Percentiles rank a stretch among this genome's conserved stretches.
Evolutionary conservation across 2,888 invertebrate species (phyloP).

Genomic region (Dolichomitus sp.): DNA sequence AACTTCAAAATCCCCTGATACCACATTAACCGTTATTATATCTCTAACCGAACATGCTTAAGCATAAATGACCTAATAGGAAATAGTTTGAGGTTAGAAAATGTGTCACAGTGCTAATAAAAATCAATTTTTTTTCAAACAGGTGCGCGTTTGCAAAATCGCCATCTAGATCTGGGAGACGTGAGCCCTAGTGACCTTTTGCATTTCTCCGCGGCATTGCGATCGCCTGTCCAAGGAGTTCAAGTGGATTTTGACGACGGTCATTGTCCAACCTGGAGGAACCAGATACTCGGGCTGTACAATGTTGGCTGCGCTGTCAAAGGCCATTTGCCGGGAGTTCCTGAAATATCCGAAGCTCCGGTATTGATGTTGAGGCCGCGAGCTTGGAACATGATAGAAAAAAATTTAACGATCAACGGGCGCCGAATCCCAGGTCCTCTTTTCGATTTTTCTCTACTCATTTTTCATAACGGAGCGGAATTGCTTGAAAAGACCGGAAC

Average conservation of each 20-base stretch:
- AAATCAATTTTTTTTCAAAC: conserved; percentile 12
- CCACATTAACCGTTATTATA: too few species aligned
- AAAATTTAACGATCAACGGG: conserved; percentile 89
- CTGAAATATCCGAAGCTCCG: conserved; percentile 87
- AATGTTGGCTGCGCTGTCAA: conserved; percentile 89
- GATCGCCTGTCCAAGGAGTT: conserved; percentile 88
- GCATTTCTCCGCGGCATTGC: conserved; percentile 88
- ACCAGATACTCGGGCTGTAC: conserved; percentile 89
- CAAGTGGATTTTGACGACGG: conserved; percentile 92
- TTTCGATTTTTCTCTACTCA: conserved; percentile 90
- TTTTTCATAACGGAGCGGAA: conserved; percentile 89
- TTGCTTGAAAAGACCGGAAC: conserved; percentile 87
- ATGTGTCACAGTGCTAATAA: not conserved
- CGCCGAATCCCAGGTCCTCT: conserved; percentile 89
- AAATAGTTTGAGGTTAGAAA: too few species aligned
- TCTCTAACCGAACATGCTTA: too few species aligned
- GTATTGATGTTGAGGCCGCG: conserved; percentile 90
- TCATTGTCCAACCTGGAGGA: conserved; percentile 91
- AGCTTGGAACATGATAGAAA: conserved; percentile 92
- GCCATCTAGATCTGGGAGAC: conserved; percentile 90
- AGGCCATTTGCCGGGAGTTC: conserved; percentile 87
- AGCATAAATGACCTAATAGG: too few species aligned
- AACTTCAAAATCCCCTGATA: too few species aligned
- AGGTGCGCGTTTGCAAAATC: conserved; percentile 78
- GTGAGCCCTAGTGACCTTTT: conserved; percentile 89